phyloP scores from a whole-genome alignment of 2,888 invertebrate species.

The Cheilosia pagana region DNA sequence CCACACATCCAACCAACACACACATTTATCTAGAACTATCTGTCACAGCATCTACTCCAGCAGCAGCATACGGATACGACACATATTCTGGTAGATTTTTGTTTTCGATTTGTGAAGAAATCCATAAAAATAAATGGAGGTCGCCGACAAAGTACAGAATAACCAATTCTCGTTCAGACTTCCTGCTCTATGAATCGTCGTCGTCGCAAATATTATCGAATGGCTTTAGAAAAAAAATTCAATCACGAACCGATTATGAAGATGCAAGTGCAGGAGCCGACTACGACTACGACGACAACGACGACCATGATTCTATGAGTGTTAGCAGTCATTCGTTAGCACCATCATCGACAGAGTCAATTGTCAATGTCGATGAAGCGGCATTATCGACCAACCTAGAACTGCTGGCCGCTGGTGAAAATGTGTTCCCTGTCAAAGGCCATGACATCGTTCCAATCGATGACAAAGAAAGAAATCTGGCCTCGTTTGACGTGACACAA shows the following conservation, averaged over 20 bases:
- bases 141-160: slow-evolving; percentile 30
- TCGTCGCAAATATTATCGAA: background rate
- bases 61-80: slow-evolving; percentile 75
- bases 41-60: slow-evolving; percentile 29
- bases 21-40: slow-evolving; percentile 23
- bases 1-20: background rate
- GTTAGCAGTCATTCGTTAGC: slow-evolving; percentile 49
- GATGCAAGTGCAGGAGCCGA: slow-evolving; percentile 45
- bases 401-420: slow-evolving; percentile 1
- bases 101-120: slow-evolving; percentile 78
- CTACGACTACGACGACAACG: background rate
- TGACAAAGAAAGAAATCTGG: slow-evolving; percentile 31
- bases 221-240: slow-evolving; percentile 56
- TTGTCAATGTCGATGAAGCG: slow-evolving; percentile 59
- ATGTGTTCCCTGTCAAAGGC: slow-evolving; percentile 50
- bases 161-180: slow-evolving; percentile 53
- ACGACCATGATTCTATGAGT: slow-evolving; percentile 8
- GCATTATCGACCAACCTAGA: slow-evolving; percentile 53
- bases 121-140: slow-evolving; percentile 73
- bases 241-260: slow-evolving; percentile 72
- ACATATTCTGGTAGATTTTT: slow-evolving; percentile 77
- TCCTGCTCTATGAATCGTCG: slow-evolving; percentile 27
- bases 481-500: slow-evolving; percentile 54
- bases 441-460: slow-evolving; percentile 57
- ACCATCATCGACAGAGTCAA: slow-evolving; percentile 58